These are phyloP conservation scores for Gouania willdenowi DNA, from an alignment of 2,797 vertebrate genomes.

Conservation along the genomic window DNA sequence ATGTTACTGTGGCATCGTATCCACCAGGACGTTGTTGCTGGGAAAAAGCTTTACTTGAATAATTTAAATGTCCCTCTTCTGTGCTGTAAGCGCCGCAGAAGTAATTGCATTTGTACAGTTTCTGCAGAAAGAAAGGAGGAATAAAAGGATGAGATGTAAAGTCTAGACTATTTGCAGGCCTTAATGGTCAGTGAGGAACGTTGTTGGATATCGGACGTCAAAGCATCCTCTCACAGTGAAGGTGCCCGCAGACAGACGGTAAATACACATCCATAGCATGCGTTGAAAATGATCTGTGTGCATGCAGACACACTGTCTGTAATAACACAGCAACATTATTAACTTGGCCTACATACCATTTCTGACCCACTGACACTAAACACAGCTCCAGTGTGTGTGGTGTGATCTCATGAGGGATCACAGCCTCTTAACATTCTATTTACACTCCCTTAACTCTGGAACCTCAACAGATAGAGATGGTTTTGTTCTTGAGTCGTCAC, in stretches of 20 bases:
- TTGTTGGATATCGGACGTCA: slow-evolving; percentile 5
- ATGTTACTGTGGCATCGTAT: slow-evolving; percentile 9
- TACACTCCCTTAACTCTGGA: slow-evolving; percentile 30
- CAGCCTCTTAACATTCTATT: slow-evolving; percentile 38
- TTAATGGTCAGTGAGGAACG: not conserved
- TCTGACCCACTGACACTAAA: slow-evolving; percentile 40
- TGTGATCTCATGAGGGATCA: slow-evolving; percentile 13
- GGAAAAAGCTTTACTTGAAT: slow-evolving; percentile 34
- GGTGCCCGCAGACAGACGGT: slow-evolving; percentile 1
- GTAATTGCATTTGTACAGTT: slow-evolving; percentile 15
- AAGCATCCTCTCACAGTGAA: slow-evolving; percentile 1
- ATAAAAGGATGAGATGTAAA: not conserved
- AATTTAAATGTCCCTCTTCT: slow-evolving; percentile 37
- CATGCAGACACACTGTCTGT: slow-evolving; percentile 34
- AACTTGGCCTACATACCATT: slow-evolving; percentile 36
- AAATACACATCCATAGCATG: slow-evolving; percentile 25
- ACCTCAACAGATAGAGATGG: slow-evolving; percentile 17
- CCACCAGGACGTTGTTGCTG: slow-evolving; percentile 29
- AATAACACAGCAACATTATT: slow-evolving; percentile 34
- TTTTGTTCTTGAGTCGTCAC: slow-evolving; percentile 29
- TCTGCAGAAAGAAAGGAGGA: no score
- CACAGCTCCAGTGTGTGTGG: slow-evolving; percentile 6
- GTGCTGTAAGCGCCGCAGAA: slow-evolving; percentile 14
- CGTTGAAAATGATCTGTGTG: slow-evolving; percentile 17
- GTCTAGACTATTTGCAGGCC: not conserved